phyloP scores from a whole-genome alignment of 2,113 vertebrate genomes.

The Gopherus evgoodei region DNA sequence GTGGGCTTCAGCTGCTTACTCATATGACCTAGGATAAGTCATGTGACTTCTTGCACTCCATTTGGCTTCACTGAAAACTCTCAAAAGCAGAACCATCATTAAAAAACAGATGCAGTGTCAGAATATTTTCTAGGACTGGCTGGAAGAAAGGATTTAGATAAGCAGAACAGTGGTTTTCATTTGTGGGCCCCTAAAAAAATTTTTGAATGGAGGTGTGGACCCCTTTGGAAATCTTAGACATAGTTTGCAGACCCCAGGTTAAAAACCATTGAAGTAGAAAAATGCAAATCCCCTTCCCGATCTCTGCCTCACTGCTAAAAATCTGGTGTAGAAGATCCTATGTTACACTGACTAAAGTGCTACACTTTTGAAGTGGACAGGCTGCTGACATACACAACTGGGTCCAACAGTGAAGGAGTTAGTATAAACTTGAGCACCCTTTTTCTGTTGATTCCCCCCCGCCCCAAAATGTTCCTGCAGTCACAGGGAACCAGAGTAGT shows the following conservation, averaged over 20 bases:
- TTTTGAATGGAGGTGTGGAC: background rate
- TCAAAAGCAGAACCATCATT: constrained; percentile 6
- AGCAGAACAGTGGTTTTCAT: background rate
- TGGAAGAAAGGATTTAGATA: constrained; percentile 19
- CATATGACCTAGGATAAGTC: background rate
- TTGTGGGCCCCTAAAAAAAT: background rate
- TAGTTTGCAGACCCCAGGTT: background rate
- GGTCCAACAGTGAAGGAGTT: constrained; percentile 33
- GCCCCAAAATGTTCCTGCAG: background rate
- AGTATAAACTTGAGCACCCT: constrained; percentile 31
- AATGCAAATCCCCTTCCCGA: constrained; percentile 41
- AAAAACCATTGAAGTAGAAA: background rate
- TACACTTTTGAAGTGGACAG: constrained; percentile 3
- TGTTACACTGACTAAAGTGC: constrained; percentile 49
- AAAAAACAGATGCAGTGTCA: background rate
- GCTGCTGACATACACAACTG: constrained; percentile 42
- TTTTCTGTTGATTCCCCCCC: background rate
- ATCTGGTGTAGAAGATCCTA: constrained; percentile 28
- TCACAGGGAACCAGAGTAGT: background rate
- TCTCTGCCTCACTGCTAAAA: constrained; percentile 69
- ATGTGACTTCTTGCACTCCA: background rate
- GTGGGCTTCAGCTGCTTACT: background rate
- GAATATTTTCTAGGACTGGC: constrained; percentile 30
- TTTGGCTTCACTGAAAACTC: background rate
- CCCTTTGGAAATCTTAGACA: background rate